phyloP scores from a whole-genome alignment of 2,888 invertebrate species.

The Sinelater perroti region DNA sequence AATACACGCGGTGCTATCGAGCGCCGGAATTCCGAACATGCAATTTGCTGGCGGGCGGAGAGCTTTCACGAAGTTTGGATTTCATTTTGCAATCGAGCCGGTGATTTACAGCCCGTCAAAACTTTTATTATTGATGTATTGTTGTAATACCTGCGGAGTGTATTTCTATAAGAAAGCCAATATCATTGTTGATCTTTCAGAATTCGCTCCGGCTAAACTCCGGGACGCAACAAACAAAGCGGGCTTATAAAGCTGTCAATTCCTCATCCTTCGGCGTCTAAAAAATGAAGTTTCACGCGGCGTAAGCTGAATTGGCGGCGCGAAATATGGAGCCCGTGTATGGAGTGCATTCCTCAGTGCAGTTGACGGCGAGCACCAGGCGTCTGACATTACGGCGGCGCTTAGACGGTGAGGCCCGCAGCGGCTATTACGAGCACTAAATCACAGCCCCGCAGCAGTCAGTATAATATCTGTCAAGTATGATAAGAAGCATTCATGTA shows the following conservation, averaged over 20 bases:
- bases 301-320: slow-evolving; percentile 25
- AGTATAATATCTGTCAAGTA: slow-evolving; percentile 60
- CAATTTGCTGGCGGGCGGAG: too few relatives aligned
- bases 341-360: slow-evolving; percentile 49
- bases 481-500: slow-evolving; percentile 61
- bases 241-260: slow-evolving; percentile 31
- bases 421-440: slow-evolving; percentile 37
- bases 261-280: slow-evolving; percentile 19
- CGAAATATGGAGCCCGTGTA: too few relatives aligned
- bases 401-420: slow-evolving; percentile 44
- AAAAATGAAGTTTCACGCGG: slow-evolving; percentile 32
- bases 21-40: too few relatives aligned
- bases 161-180: slow-evolving; percentile 32
- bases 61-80: slow-evolving; percentile 17
- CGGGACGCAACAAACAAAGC: slow-evolving; percentile 27
- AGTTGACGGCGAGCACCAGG: slow-evolving; percentile 55
- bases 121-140: slow-evolving; percentile 38
- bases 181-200: slow-evolving; percentile 36
- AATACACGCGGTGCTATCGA: too few relatives aligned
- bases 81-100: slow-evolving; percentile 27
- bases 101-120: slow-evolving; percentile 37
- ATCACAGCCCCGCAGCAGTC: slow-evolving; percentile 53
- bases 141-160: slow-evolving; percentile 30
- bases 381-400: slow-evolving; percentile 50
- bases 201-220: slow-evolving; percentile 30